phyloP scores from a whole-genome alignment of 2,888 invertebrate species.

The Cheilosia impressa region DNA sequence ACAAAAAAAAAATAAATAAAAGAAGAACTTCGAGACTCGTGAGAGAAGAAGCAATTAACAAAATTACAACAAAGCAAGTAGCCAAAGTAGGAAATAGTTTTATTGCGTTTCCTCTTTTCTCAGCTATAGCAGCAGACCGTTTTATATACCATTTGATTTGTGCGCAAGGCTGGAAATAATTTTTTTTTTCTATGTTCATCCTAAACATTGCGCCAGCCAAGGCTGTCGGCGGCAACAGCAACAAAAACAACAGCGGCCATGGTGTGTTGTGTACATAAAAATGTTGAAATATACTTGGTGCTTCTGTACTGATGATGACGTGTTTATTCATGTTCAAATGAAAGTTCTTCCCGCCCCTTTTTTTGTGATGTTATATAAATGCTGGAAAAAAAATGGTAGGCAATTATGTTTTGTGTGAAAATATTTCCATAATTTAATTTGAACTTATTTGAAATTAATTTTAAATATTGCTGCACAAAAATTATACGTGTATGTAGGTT shows the following conservation, averaged over 20 bases:
- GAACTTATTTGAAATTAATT: too few relatives aligned
- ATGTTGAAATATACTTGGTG: constrained; percentile 4
- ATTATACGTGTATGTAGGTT: too few relatives aligned
- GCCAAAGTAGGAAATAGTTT: neutral
- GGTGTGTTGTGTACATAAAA: neutral
- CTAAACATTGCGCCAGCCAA: constrained; percentile 65
- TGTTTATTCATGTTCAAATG: constrained; percentile 56
- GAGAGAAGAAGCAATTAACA: constrained; percentile 29
- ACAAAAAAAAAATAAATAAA: neutral
- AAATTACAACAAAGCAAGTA: constrained; percentile 24
- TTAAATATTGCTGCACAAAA: too few relatives aligned
- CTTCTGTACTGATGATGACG: constrained; percentile 61
- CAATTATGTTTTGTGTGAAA: neutral
- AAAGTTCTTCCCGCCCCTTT: constrained; percentile 58
- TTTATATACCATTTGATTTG: neutral
- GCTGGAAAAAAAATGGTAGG: constrained; percentile 12
- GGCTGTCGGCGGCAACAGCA: constrained; percentile 63
- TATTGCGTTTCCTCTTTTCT: constrained; percentile 20
- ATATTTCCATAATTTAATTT: neutral
- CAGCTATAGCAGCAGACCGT: constrained; percentile 6
- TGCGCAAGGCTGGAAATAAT: constrained; percentile 60
- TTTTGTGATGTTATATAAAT: constrained; percentile 43
- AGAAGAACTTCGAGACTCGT: constrained; percentile 44
- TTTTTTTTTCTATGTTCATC: constrained; percentile 22
- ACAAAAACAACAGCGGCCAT: constrained; percentile 15